Conservation (phyloP, 2,888 invertebrate genomes). For the Temnothorax rugatulus region DNA sequence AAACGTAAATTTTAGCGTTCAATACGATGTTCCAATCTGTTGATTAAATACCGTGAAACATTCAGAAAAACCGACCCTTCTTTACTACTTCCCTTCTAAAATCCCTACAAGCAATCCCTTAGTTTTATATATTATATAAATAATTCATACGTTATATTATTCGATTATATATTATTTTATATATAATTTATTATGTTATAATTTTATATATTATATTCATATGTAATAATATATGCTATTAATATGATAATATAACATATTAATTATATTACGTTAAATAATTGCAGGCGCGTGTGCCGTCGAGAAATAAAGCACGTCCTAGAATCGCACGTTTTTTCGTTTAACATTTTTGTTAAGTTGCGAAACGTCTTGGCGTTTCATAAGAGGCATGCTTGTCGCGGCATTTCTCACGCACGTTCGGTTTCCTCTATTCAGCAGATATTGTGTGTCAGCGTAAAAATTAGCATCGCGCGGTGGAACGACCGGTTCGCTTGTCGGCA, state of each 20-base stretch:
- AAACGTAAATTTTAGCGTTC: conserved; percentile 79
- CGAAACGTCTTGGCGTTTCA: conserved; percentile 3
- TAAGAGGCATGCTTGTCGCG: conserved; percentile 7
- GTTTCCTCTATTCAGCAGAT: conserved; percentile 29
- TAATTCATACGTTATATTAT: neutral
- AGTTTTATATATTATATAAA: neutral
- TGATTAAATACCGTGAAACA: conserved; percentile 83
- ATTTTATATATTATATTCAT: neutral
- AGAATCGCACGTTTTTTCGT: neutral
- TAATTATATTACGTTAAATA: neutral
- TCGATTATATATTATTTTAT: neutral
- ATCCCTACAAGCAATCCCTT: neutral
- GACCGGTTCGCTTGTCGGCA: conserved; percentile 30
- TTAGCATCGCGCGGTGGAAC: conserved; percentile 42
- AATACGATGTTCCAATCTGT: conserved; percentile 78
- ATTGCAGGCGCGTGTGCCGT: neutral
- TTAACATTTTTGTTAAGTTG: conserved; percentile 16
- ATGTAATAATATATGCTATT: neutral
- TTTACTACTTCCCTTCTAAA: neutral
- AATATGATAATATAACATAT: neutral
- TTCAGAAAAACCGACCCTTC: conserved; percentile 48
- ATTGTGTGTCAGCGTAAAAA: conserved; percentile 44
- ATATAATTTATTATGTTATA: neutral
- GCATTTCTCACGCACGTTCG: conserved; percentile 46
- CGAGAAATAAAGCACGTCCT: neutral